Conservation (phyloP, 1,140 invertebrate species). For the Drosophila lacertosa region DNA sequence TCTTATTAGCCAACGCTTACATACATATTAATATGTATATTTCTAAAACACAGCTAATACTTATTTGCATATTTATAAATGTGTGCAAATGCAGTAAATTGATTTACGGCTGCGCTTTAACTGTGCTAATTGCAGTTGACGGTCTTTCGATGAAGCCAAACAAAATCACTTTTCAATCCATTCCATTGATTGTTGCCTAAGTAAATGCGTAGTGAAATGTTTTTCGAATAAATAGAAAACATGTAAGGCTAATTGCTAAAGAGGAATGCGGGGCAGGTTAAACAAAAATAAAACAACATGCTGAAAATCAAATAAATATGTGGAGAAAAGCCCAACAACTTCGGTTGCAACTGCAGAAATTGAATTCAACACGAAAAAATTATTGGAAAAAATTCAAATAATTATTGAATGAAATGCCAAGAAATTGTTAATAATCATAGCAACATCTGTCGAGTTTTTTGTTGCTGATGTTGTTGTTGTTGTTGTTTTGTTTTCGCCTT, state of each 20-base stretch:
- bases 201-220: conserved; percentile 40
- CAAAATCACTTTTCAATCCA: conserved; percentile 34
- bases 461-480: too few species aligned
- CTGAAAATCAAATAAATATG: conserved; percentile 11
- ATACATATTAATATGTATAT: background rate
- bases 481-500: conserved; percentile 10
- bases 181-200: background rate
- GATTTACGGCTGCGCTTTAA: conserved; percentile 38
- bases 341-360: conserved; percentile 12
- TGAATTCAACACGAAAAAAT: conserved; percentile 18
- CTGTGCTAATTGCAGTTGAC: conserved; percentile 47
- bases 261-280: conserved; percentile 31
- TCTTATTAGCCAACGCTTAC: conserved; percentile 36
- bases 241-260: conserved; percentile 38
- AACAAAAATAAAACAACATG: conserved; percentile 37
- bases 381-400: conserved; percentile 33
- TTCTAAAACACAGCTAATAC: conserved; percentile 1
- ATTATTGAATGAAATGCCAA: conserved; percentile 47
- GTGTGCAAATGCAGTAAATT: conserved; percentile 17
- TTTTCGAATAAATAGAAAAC: conserved; percentile 55
- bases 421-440: conserved; percentile 36
- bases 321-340: conserved; percentile 20
- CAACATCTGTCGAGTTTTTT: conserved; percentile 6
- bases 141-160: conserved; percentile 43
- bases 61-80: conserved; percentile 18